Base-by-base conservation (phyloP, 2,113 vertebrate genomes). In the Dipodomys ordii region DNA sequence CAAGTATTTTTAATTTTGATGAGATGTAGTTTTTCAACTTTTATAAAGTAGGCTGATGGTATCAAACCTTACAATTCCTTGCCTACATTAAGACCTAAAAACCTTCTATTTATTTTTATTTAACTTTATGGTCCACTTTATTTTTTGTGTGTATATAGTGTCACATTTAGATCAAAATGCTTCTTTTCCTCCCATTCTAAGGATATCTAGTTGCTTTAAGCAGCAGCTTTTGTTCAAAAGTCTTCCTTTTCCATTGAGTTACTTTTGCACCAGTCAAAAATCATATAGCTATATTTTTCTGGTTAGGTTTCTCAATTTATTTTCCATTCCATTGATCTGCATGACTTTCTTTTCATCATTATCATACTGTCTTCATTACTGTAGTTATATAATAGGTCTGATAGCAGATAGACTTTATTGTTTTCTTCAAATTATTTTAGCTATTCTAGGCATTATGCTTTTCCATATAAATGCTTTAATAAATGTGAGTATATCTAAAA, bases 1-100 rank as follows among this genome's bases (percentile, higher is more conserved):
- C 39, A 83, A 78, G 71, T 78, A 25, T 83, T 94, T 94, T 87
- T 77, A 87, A 85, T 87, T 77, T 83, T 83, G 22, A 72, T 83
- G n/a, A 69, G 6, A 16, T 44, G 3, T 4, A 57, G 20, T 64
- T 72, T 84, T 35, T 25, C 65, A 35, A 7, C 65, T 73, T 88
- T 39, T 78, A n/a, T 53, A 18, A 12, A 83, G 76, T 68, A 57
- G 68, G 32, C 11, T 80, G 80, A 68, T 74, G 16, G 20, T 82
- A 22, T 83, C 27, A 67, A 74, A 32, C 67, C 13, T 87, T 18
- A 81, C 6, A 92, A 80, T 20, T 67, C 7, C n/a, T 46, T 64
- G 15, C 25, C 57, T 74, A 79, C 7, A 3, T 74, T 1, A 68
- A 92, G 49, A 76, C 67, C 60, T 2, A 35, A 16, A 57, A 76